phyloP scores from a whole-genome alignment of 2,113 vertebrate species.

The Plectropomus leopardus region DNA sequence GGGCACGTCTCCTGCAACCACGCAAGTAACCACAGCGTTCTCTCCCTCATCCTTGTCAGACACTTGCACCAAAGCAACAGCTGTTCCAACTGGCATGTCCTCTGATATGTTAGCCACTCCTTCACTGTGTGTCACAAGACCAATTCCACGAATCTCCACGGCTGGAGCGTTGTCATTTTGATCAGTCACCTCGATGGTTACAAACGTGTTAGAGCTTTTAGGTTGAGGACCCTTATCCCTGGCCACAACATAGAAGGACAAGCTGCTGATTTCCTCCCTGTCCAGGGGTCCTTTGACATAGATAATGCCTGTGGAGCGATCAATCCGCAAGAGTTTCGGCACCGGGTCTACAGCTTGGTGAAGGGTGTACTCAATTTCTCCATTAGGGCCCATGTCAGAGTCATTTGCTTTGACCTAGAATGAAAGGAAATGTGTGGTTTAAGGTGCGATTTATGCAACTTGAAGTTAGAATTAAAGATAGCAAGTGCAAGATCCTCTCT shows the following conservation, averaged over 20 bases:
- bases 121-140: slow-evolving; percentile 94
- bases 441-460: slow-evolving; percentile 28
- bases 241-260: slow-evolving; percentile 94
- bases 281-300: slow-evolving; percentile 95
- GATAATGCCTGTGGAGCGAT: slow-evolving; percentile 92
- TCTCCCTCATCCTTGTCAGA: slow-evolving; percentile 97
- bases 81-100: slow-evolving; percentile 95
- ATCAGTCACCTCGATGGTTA: slow-evolving; percentile 95
- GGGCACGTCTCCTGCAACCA: slow-evolving; percentile 95
- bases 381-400: slow-evolving; percentile 95
- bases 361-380: slow-evolving; percentile 97
- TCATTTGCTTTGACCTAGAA: slow-evolving; percentile 96
- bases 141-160: slow-evolving; percentile 97
- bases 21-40: slow-evolving; percentile 97
- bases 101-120: slow-evolving; percentile 98
- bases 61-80: slow-evolving; percentile 98
- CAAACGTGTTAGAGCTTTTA: slow-evolving; percentile 94
- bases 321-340: slow-evolving; percentile 92
- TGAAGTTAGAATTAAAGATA: slow-evolving; percentile 22
- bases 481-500: not conserved
- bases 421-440: slow-evolving; percentile 58
- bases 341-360: slow-evolving; percentile 94
- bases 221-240: slow-evolving; percentile 96
- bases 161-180: slow-evolving; percentile 97
- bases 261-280: slow-evolving; percentile 92